Evolutionary conservation across 2,888 invertebrate species (phyloP).

Genomic region (Malachius bipustulatus): DNA sequence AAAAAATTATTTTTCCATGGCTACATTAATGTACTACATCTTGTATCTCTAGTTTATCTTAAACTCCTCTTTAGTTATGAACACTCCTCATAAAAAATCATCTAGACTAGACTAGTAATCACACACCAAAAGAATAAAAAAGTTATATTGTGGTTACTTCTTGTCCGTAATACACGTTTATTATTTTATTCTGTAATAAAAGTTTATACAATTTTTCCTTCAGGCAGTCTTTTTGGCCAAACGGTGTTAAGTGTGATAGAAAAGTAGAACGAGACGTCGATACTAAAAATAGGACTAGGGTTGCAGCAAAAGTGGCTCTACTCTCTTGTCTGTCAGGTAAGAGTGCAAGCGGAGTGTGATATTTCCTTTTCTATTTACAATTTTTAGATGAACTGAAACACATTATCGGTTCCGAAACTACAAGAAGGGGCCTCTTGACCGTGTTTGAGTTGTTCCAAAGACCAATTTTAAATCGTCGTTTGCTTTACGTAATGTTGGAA

Average conservation of each 20-base stretch:
- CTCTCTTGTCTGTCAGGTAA: conserved; percentile 70
- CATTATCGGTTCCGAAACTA: conserved; percentile 81
- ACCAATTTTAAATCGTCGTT: conserved; percentile 69
- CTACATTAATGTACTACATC: too few relatives aligned
- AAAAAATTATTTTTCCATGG: too few relatives aligned
- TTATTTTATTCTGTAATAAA: too few relatives aligned
- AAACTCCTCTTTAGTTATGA: too few relatives aligned
- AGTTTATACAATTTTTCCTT: conserved; percentile 19
- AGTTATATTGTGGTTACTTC: too few relatives aligned
- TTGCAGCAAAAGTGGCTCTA: conserved; percentile 77
- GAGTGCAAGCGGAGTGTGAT: not conserved
- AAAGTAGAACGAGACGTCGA: conserved; percentile 30
- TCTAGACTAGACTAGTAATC: too few relatives aligned
- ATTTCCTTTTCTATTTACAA: not conserved
- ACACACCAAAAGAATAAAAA: too few relatives aligned
- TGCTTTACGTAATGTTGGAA: conserved; percentile 74
- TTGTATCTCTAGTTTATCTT: too few relatives aligned
- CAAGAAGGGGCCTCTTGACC: conserved; percentile 65
- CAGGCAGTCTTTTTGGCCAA: conserved; percentile 50
- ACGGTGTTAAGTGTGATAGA: conserved; percentile 38
- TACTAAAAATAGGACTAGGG: conserved; percentile 58
- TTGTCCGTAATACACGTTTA: too few relatives aligned
- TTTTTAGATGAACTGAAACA: conserved; percentile 73
- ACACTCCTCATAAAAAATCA: too few relatives aligned
- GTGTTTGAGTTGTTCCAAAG: conserved; percentile 84